Percentiles rank a stretch among this genome's conserved stretches.
phyloP scores from a whole-genome alignment of 2,797 vertebrate species.

The Typhlichthys subterraneus region DNA sequence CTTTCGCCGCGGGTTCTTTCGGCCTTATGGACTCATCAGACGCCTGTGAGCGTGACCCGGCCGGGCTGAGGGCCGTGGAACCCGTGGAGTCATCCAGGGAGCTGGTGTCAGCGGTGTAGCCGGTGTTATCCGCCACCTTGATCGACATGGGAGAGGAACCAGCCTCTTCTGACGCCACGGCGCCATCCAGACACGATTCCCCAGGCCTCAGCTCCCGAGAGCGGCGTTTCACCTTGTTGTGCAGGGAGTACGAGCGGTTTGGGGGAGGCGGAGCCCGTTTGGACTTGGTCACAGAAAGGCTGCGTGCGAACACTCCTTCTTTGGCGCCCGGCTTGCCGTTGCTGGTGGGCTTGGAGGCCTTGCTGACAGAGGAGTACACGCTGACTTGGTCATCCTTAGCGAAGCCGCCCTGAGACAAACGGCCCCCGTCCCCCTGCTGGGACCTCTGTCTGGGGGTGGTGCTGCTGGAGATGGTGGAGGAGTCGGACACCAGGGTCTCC shows the following conservation, averaged over 20 bases:
- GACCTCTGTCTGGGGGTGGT: conserved; percentile 62
- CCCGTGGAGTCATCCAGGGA: conserved; percentile 68
- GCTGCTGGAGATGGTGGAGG: conserved; percentile 90
- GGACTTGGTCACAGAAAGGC: conserved; percentile 87
- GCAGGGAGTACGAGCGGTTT: conserved; percentile 86
- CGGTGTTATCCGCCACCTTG: conserved; percentile 58
- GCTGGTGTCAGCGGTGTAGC: conserved; percentile 69
- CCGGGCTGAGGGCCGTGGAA: conserved; percentile 40
- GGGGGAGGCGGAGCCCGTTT: conserved; percentile 86
- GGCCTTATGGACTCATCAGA: conserved; percentile 10
- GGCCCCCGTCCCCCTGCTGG: conserved; percentile 21
- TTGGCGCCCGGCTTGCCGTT: conserved; percentile 50
- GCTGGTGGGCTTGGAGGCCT: conserved; percentile 33
- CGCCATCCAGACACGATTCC: conserved; percentile 27
- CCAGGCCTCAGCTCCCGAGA: conserved; percentile 51
- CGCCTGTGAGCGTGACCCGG: conserved; percentile 26
- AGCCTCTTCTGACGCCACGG: conserved; percentile 36
- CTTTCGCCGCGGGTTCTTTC: conserved; percentile 7
- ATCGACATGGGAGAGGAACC: conserved; percentile 34
- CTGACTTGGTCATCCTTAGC: conserved; percentile 48
- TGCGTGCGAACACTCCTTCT: conserved; percentile 77
- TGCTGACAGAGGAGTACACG: conserved; percentile 55
- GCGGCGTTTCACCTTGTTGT: conserved; percentile 73
- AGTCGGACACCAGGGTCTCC: conserved; percentile 92
- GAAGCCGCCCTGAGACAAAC: conserved; percentile 15